Conservation (phyloP, 2,888 invertebrate species). For the Empis stercorea region DNA sequence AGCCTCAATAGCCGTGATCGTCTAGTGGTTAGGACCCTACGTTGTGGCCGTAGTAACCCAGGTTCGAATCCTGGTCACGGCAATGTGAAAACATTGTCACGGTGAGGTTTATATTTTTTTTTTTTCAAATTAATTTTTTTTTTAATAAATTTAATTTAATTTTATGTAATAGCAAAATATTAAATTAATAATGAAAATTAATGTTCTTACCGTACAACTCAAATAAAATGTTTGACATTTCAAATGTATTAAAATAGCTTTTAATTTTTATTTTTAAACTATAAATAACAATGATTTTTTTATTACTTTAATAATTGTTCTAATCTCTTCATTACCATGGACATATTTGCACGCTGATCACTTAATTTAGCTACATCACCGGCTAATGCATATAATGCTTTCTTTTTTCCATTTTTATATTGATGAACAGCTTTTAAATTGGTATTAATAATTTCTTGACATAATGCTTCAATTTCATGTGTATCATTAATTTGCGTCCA, state of each 20-base stretch:
- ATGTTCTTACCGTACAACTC: too few relatives aligned
- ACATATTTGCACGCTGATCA: conserved; percentile 55
- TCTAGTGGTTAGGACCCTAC: conserved; percentile 36
- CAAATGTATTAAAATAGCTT: too few relatives aligned
- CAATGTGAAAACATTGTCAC: conserved; percentile 25
- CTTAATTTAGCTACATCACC: conserved; percentile 47
- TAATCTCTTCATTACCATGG: conserved; percentile 44
- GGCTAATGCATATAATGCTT: conserved; percentile 52
- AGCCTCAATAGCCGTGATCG: conserved; percentile 29
- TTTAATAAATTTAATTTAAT: too few relatives aligned
- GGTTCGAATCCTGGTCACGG: conserved; percentile 33
- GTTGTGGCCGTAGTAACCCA: conserved; percentile 36
- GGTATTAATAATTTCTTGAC: conserved; percentile 45
- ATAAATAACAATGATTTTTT: too few relatives aligned
- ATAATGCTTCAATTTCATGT: conserved; percentile 44
- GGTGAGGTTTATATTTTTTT: background rate
- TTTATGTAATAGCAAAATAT: too few relatives aligned
- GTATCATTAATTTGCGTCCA: conserved; percentile 52
- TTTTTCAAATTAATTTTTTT: too few relatives aligned
- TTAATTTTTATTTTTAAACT: too few relatives aligned
- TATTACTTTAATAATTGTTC: conserved; percentile 40
- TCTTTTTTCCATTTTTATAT: conserved; percentile 56
- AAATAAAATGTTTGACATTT: too few relatives aligned
- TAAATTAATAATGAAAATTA: too few relatives aligned
- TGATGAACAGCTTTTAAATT: conserved; percentile 53